These are phyloP conservation scores for Drosophila diplacantha DNA, from an alignment of 2,888 invertebrate species.

Conservation along the genomic window DNA sequence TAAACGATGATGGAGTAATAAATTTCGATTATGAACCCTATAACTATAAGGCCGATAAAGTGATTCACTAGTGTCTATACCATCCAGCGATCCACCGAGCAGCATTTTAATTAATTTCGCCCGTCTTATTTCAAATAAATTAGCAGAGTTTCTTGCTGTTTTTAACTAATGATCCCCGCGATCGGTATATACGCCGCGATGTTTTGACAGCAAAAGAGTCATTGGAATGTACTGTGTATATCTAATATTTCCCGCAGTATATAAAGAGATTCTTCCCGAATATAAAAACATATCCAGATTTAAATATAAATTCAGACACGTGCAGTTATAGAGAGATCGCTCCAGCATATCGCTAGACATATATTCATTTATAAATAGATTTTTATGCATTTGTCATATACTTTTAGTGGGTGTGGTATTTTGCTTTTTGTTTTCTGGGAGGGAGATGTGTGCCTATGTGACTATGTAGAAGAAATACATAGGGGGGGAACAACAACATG, in stretches of 20 bases:
- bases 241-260: constrained; percentile 11
- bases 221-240: constrained; percentile 1
- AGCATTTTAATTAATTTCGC: constrained; percentile 12
- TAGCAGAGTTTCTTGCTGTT: constrained; percentile 25
- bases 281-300: constrained; percentile 29
- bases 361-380: constrained; percentile 21
- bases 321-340: constrained; percentile 24
- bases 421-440: background rate
- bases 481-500: constrained; percentile 35
- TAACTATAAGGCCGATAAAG: background rate
- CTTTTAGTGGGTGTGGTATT: background rate
- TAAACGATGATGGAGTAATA: constrained; percentile 14
- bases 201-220: constrained; percentile 22
- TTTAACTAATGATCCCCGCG: constrained; percentile 49
- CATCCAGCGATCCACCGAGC: background rate
- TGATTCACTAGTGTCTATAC: constrained; percentile 14
- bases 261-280: constrained; percentile 24
- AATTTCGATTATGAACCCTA: constrained; percentile 11
- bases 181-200: constrained; percentile 10
- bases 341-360: constrained; percentile 30
- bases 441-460: constrained; percentile 22
- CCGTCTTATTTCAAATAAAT: constrained; percentile 30
- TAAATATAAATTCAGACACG: constrained; percentile 40
- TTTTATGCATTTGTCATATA: constrained; percentile 37
- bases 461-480: constrained; percentile 25